Evolutionary conservation across 1,140 invertebrate genomes (phyloP), one percentile per base, ranked within the genome.

Genomic region (Euwallacea fornicatus): DNA sequence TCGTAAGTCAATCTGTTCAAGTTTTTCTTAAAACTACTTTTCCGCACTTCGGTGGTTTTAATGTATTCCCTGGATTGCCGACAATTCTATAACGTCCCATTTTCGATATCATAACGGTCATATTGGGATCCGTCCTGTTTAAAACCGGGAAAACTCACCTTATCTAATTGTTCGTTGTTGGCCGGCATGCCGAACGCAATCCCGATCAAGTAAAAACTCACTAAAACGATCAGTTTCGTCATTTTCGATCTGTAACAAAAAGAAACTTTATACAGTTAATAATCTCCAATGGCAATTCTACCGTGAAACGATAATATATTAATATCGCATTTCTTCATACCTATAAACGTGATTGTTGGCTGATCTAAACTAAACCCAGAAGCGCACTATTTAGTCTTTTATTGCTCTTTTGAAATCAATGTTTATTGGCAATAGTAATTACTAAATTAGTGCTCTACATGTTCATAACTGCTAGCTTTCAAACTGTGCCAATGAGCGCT

Each of bases 151-250:
- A 41, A 41, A 60, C 69, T 74, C 62, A 76, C 75, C 74, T 76
- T 76, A 62, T 76, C 75, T 59, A 76, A 67, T 72, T 76, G 75
- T 21, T 76, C 74, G 65, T 75, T 75, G 42, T 50, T 75, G 9
- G 75, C 72, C 11, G 75, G 75, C 42, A 58, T 46, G 15, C 68
- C 72, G 46, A 65, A 54, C n/a, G 55, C 54, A 42, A 61, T 42
- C 33, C 69, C 63, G 13, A 62, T 44, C 42, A 70, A 43, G 15
- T 47, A 59, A 42, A 71, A 63, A 62, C 66, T 66, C n/a, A 69
- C 44, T 8, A 73, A 10, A 55, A 63, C 13, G 9, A 72, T 13
- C n/a, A 70, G 43, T 66, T 59, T 71, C 9, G 41, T 55, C 73
- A 76, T 75, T 33, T 33, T 33, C 21, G 21, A 33, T 33, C 21